Evolutionary conservation across 2,888 invertebrate species (phyloP).

Genomic region (Argyresthia albistria): DNA sequence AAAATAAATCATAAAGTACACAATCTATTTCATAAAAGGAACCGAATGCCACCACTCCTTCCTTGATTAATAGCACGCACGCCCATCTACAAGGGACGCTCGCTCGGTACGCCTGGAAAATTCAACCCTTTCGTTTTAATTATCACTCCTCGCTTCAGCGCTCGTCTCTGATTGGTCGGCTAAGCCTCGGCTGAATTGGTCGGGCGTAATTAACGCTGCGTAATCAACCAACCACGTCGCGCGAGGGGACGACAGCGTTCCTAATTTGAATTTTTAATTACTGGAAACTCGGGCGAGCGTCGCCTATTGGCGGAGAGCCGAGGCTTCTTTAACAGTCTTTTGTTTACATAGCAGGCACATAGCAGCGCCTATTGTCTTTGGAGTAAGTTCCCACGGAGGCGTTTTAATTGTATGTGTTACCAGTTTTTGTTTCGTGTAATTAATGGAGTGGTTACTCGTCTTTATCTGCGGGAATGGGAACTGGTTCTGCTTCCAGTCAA

Average conservation of each 20-base stretch:
- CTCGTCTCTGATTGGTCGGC: constrained; percentile 46
- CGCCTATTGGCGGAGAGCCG: constrained; percentile 41
- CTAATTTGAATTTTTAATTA: constrained; percentile 72
- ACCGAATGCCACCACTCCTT: constrained; percentile 26
- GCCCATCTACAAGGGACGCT: constrained; percentile 20
- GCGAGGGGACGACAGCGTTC: constrained; percentile 46
- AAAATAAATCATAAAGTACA: no score
- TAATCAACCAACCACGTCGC: constrained; percentile 57
- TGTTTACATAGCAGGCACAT: constrained; percentile 43
- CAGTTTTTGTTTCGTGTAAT: neutral
- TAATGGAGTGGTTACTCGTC: neutral
- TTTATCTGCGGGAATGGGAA: neutral
- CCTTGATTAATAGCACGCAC: constrained; percentile 59
- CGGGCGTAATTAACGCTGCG: constrained; percentile 60
- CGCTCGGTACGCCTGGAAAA: constrained; percentile 52
- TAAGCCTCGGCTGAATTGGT: constrained; percentile 58
- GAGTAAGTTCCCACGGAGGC: neutral
- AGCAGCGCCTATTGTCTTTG: constrained; percentile 39
- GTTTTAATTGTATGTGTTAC: neutral
- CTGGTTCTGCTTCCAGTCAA: no score
- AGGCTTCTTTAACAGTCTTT: constrained; percentile 8
- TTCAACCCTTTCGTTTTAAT: constrained; percentile 69
- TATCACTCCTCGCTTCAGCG: constrained; percentile 66
- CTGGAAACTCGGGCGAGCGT: constrained; percentile 17
- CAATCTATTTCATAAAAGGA: neutral